These are phyloP conservation scores for Nautilus pompilius DNA, from an alignment of 1,140 invertebrate species.

Conservation along the genomic window DNA sequence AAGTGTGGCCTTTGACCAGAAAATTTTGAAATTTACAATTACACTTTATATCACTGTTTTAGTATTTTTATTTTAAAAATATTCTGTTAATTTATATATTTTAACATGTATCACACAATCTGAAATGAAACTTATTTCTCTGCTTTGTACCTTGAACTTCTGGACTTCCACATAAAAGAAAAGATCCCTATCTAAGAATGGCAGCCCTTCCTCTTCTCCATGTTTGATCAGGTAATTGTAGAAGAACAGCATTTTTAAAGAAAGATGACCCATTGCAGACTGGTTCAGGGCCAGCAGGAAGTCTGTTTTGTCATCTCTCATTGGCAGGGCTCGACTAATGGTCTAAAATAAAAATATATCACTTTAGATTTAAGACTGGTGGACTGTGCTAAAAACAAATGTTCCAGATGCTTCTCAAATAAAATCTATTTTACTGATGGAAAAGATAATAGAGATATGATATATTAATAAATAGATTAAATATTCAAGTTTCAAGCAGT, in stretches of 20 bases:
- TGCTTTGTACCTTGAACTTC: constrained; percentile 50
- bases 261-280: constrained; percentile 42
- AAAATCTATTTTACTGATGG: no score
- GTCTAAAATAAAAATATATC: constrained; percentile 14
- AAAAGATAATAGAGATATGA: no score
- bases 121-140: no score
- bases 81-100: no score
- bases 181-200: constrained; percentile 52
- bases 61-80: no score
- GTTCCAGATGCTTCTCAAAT: no score
- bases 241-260: constrained; percentile 48
- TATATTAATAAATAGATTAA: no score
- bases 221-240: constrained; percentile 53
- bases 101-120: no score
- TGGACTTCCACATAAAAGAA: constrained; percentile 55
- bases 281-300: constrained; percentile 41
- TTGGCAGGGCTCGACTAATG: constrained; percentile 43
- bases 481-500: no score
- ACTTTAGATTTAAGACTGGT: background rate
- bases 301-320: constrained; percentile 45
- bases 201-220: constrained; percentile 46
- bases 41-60: no score
- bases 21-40: no score
- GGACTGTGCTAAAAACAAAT: background rate
- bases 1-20: no score